phyloP scores from a whole-genome alignment of 2,888 invertebrate genomes.

The Tetragnatha montana region DNA sequence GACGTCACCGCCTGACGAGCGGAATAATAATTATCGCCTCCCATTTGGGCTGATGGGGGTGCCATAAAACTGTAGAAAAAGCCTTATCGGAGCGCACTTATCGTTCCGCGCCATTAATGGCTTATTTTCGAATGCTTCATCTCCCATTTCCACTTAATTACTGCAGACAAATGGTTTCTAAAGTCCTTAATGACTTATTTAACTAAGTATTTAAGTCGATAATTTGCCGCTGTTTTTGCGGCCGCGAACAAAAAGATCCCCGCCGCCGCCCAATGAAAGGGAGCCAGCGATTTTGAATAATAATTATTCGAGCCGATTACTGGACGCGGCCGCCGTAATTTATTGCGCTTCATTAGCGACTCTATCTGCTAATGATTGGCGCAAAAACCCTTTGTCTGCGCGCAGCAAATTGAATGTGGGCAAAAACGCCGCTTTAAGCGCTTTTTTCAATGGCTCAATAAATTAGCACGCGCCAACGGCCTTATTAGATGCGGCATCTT shows the following conservation, averaged over 20 bases:
- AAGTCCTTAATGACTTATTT: slow-evolving; percentile 71
- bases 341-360: slow-evolving; percentile 66
- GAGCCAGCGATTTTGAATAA: slow-evolving; percentile 68
- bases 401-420: no score
- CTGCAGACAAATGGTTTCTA: slow-evolving; percentile 69
- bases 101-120: slow-evolving; percentile 68
- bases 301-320: slow-evolving; percentile 68
- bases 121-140: slow-evolving; percentile 68
- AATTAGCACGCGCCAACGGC: no score
- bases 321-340: slow-evolving; percentile 59
- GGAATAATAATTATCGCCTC: slow-evolving; percentile 69
- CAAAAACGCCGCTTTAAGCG: no score
- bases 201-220: slow-evolving; percentile 71
- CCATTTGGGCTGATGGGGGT: slow-evolving; percentile 28
- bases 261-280: slow-evolving; percentile 51
- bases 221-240: slow-evolving; percentile 70
- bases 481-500: no score
- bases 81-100: slow-evolving; percentile 63
- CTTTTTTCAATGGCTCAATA: no score
- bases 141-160: slow-evolving; percentile 70
- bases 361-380: slow-evolving; percentile 68
- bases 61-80: slow-evolving; percentile 69
- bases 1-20: slow-evolving; percentile 66
- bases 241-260: slow-evolving; percentile 67
- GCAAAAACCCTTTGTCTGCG: slow-evolving; percentile 64